Conservation (phyloP, 2,113 vertebrate genomes). For the Acanthochromis polyacanthus region DNA sequence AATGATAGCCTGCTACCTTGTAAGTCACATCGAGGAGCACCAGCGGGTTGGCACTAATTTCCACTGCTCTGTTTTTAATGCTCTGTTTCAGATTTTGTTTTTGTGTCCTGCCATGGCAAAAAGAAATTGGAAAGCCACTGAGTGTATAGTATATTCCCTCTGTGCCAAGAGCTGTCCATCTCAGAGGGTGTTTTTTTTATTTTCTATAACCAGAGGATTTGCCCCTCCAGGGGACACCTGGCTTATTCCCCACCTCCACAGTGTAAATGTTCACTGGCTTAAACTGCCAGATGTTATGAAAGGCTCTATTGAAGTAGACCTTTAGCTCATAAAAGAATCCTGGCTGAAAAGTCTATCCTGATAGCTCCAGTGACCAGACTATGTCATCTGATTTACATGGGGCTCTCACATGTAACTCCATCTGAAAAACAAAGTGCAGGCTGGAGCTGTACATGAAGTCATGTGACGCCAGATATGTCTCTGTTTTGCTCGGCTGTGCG, state of each 20-base stretch:
- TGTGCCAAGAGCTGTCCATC: slow-evolving; percentile 66
- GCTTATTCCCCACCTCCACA: slow-evolving; percentile 71
- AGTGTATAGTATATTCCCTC: slow-evolving; percentile 41
- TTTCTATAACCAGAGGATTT: slow-evolving; percentile 68
- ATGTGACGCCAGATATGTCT: slow-evolving; percentile 29
- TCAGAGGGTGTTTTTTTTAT: slow-evolving; percentile 45
- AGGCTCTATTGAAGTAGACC: slow-evolving; percentile 73
- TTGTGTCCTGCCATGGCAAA: slow-evolving; percentile 18
- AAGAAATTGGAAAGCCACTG: slow-evolving; percentile 45
- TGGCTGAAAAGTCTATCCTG: slow-evolving; percentile 55
- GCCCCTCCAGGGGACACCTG: slow-evolving; percentile 80
- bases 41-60: slow-evolving; percentile 26
- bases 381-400: slow-evolving; percentile 71
- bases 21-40: slow-evolving; percentile 56
- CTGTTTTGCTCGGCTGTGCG: slow-evolving; percentile 16
- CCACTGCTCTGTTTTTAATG: slow-evolving; percentile 14
- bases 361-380: slow-evolving; percentile 68
- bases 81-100: slow-evolving; percentile 31
- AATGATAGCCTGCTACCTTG: slow-evolving; percentile 61
- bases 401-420: slow-evolving; percentile 24
- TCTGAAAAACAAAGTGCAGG: slow-evolving; percentile 30
- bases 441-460: slow-evolving; percentile 21
- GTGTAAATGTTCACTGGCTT: slow-evolving; percentile 68
- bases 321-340: slow-evolving; percentile 63
- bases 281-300: slow-evolving; percentile 82